A percentile compares a stretch with the other conserved stretches of the same genome.
Evolutionary conservation across 2,888 invertebrate species (phyloP).

Genomic region (Eupithecia subumbrata): DNA sequence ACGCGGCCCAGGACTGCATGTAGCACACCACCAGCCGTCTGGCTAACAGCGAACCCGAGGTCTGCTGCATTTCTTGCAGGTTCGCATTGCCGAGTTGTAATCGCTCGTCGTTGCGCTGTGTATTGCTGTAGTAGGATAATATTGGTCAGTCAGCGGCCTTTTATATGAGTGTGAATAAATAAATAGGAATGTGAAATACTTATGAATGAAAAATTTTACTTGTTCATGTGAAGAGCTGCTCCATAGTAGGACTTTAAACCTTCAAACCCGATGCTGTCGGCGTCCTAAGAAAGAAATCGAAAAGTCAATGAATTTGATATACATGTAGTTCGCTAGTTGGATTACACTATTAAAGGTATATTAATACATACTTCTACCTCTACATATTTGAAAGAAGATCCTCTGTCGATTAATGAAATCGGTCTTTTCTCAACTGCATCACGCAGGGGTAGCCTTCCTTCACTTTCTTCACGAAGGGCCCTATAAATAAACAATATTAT

Average conservation of each 20-base stretch:
- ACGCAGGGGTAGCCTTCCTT: constrained; percentile 85
- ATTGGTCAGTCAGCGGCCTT: not conserved
- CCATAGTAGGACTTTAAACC: constrained; percentile 70
- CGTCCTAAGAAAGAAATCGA: constrained; percentile 52
- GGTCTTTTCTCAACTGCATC: constrained; percentile 88
- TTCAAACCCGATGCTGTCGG: constrained; percentile 53
- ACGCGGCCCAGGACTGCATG: constrained; percentile 87
- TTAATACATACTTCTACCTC: constrained; percentile 44
- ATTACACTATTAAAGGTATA: not conserved
- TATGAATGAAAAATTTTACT: constrained; percentile 53
- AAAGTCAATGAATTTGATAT: constrained; percentile 1
- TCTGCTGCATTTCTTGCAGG: constrained; percentile 78
- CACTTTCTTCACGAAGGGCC: constrained; percentile 71
- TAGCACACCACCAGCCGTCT: constrained; percentile 86
- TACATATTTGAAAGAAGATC: constrained; percentile 59
- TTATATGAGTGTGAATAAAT: not conserved
- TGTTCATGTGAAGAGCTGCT: constrained; percentile 74
- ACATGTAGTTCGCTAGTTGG: not conserved
- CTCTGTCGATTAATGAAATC: constrained; percentile 65
- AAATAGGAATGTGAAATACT: too few species aligned
- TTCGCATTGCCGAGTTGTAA: constrained; percentile 76
- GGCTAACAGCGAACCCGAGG: constrained; percentile 54
- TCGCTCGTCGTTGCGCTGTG: constrained; percentile 65
- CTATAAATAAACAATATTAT: constrained; percentile 46
- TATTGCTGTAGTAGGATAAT: constrained; percentile 23